These are phyloP conservation scores for Uloborus plumipes DNA, from an alignment of 2,888 invertebrate genomes.

Conservation along the genomic window DNA sequence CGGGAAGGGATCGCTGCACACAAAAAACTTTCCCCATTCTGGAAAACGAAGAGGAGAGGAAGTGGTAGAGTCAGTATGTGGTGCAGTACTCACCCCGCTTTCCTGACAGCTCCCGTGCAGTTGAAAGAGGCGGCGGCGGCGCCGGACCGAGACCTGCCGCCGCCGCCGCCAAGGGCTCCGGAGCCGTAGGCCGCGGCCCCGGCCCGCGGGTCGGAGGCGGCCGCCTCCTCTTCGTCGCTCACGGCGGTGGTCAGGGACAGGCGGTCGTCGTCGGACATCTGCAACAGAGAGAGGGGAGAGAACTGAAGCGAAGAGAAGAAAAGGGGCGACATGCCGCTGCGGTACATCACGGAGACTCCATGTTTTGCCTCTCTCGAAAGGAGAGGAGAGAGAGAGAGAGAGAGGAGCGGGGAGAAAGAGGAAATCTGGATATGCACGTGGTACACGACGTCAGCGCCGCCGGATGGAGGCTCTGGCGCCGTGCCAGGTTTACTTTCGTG, in stretches of 20 bases:
- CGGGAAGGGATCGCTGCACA: neutral
- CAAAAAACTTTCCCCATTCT: neutral
- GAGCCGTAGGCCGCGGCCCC: constrained; percentile 10
- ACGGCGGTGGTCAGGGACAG: constrained; percentile 97
- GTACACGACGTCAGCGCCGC: constrained; percentile 26
- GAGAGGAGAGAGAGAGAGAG: neutral
- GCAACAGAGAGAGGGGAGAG: constrained; percentile 69
- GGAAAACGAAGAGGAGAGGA: too few species aligned
- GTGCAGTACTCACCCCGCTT: constrained; percentile 88
- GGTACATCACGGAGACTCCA: constrained; percentile 7
- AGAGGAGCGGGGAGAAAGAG: neutral
- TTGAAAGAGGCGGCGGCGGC: constrained; percentile 95
- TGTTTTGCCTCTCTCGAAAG: neutral
- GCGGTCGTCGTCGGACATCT: constrained; percentile 97
- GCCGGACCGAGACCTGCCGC: constrained; percentile 85
- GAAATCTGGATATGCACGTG: constrained; percentile 34
- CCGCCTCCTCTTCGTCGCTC: constrained; percentile 95
- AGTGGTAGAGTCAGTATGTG: too few species aligned
- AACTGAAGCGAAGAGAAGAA: neutral
- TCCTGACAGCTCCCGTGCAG: constrained; percentile 96
- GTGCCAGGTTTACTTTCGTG: constrained; percentile 8
- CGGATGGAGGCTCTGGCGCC: constrained; percentile 8
- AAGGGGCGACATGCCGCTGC: too few species aligned
- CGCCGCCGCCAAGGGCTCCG: constrained; percentile 83
- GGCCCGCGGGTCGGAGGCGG: constrained; percentile 75